phyloP scores from a whole-genome alignment of 2,797 vertebrate species.

The Micrastur ruficollis region DNA sequence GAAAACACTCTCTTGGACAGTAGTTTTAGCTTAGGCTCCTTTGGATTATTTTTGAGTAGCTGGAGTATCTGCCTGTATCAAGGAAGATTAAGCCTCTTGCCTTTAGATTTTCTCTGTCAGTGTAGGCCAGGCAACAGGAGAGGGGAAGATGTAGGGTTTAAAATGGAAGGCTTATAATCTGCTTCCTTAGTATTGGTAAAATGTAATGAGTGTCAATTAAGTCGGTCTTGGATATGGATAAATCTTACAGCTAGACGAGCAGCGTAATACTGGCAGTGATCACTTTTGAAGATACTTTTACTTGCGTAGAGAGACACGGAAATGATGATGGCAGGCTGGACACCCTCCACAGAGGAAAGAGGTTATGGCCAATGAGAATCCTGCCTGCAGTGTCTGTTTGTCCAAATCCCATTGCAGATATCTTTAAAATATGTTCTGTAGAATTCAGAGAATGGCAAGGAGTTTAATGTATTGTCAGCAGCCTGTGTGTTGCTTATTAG shows the following conservation, averaged over 20 bases:
- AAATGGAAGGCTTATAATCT: background rate
- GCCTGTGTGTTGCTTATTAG: background rate
- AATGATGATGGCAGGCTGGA: background rate
- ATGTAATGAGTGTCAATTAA: background rate
- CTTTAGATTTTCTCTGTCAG: background rate
- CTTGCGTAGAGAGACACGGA: background rate
- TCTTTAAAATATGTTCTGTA: background rate
- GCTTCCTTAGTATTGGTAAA: background rate
- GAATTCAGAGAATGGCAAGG: background rate
- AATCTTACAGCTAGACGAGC: background rate
- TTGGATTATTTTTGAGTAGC: background rate
- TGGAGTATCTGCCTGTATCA: background rate
- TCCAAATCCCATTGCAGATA: background rate
- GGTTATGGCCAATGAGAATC: background rate
- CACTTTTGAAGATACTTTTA: background rate
- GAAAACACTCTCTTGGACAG: background rate
- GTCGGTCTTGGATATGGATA: background rate
- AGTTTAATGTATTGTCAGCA: background rate
- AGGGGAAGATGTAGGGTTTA: background rate
- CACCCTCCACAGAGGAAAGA: background rate
- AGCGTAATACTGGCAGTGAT: background rate
- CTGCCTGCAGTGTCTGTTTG: background rate
- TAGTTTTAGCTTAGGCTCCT: background rate
- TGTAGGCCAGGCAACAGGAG: background rate
- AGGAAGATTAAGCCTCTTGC: background rate